Percentiles rank a stretch among this genome's conserved stretches.
phyloP scores from a whole-genome alignment of 30 jellyfish, hydroid and myxozoan genomes.

The Chironex yamaguchii region DNA sequence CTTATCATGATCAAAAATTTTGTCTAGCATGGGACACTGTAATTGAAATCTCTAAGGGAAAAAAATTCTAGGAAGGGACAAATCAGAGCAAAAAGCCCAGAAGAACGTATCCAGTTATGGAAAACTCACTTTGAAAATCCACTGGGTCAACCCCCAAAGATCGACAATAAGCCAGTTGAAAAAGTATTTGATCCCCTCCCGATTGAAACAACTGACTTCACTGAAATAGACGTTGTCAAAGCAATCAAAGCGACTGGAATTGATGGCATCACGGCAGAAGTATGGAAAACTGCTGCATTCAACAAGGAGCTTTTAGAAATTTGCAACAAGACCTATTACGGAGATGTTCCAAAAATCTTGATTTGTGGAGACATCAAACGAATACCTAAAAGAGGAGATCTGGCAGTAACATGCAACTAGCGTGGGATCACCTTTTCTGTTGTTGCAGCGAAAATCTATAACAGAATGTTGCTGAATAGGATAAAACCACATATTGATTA shows the following conservation, averaged over 20 bases:
- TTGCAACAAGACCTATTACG: not conserved
- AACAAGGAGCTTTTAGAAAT: not conserved
- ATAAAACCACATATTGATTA: not conserved
- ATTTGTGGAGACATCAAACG: not conserved
- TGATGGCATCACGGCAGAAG: not conserved
- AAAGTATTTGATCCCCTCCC: too few relatives aligned
- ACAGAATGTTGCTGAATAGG: not conserved
- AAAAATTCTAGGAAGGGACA: too few relatives aligned
- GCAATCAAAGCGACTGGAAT: not conserved
- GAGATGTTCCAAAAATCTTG: not conserved
- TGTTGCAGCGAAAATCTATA: conserved; percentile 8
- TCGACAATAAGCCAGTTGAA: too few relatives aligned
- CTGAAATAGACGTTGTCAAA: not conserved
- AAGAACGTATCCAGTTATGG: too few relatives aligned
- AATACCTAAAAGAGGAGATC: conserved; percentile 6
- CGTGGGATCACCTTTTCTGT: not conserved
- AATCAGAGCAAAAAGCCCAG: too few relatives aligned
- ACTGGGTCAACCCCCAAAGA: too few relatives aligned
- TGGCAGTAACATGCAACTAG: not conserved
- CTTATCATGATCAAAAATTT: too few relatives aligned
- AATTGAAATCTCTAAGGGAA: too few relatives aligned
- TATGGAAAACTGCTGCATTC: not conserved
- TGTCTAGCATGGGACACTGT: too few relatives aligned
- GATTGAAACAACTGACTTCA: not conserved
- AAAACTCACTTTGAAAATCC: too few relatives aligned